These are phyloP conservation scores for Procavia capensis DNA, from an alignment of 2,113 vertebrate species.

Conservation along the genomic window DNA sequence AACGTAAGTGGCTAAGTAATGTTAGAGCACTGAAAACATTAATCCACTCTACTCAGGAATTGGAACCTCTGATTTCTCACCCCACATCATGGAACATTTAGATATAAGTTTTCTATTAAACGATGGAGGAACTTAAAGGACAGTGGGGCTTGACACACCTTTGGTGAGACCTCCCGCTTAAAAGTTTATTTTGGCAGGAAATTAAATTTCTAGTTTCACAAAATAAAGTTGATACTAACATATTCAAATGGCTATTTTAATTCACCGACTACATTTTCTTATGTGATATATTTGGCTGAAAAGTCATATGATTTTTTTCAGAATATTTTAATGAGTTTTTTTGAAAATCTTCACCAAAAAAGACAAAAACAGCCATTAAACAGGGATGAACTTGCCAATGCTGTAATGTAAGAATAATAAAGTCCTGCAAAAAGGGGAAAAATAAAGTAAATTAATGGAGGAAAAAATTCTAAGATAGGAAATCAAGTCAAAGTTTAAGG, in stretches of 20 bases:
- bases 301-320: not conserved
- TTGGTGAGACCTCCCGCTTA: not conserved
- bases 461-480: not conserved
- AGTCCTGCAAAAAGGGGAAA: too few relatives aligned
- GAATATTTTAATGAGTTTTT: not conserved
- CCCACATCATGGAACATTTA: not conserved
- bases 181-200: not conserved
- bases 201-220: conserved; percentile 27
- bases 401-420: too few relatives aligned
- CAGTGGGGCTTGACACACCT: not conserved
- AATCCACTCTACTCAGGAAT: conserved; percentile 3
- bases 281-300: not conserved
- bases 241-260: not conserved
- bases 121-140: not conserved
- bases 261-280: not conserved
- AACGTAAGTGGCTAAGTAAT: conserved; percentile 27
- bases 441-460: not conserved
- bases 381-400: not conserved
- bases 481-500: conserved; percentile 1
- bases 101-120: conserved; percentile 14
- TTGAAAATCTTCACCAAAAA: conserved; percentile 21
- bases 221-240: not conserved
- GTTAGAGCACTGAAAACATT: conserved; percentile 52
- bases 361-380: not conserved
- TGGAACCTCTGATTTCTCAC: conserved; percentile 39